Base-by-base conservation (phyloP, 2,888 invertebrate species). In the Brenthis ino region DNA sequence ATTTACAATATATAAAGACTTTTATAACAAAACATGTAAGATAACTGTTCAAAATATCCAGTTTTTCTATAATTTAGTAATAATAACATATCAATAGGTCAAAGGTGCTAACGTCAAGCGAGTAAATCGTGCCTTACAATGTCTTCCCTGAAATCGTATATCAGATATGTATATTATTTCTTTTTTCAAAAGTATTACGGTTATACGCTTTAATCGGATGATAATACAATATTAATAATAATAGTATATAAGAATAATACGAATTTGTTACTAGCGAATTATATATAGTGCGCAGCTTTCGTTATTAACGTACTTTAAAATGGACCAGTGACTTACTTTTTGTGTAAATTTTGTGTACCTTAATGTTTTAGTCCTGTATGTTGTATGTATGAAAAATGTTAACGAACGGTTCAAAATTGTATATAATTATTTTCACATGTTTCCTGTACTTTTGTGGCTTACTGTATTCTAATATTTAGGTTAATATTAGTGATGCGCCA, bases 151-250 rank as follows among this genome's bases (percentile, higher is more conserved):
- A 43, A 43, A 68, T 64, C 57, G 57, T 60, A 57, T 68, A 67
- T 60, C 77, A 50, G 20, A 67, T 63, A 14, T 48, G 47, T 58
- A 58, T 16, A 47, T 28, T 28, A 28, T 47, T 20, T 48, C 56
- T 55, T 67, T 55, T 85, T 80, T 77, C 79, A 79, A 84, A 88
- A 89, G 89, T 91, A 91, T 91, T 89, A 91, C 85, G 89, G 89
- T 89, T 88, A 79, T 85, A 89, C 85, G 91, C 91, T 91, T 91
- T 91, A 91, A 88, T 87, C 83, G 81, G 82, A 86, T 81, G 78
- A 81, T 85, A 81, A 84, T 84, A 82, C 77, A 76, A 72, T 43
- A 28, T 4, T 28, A 43, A 43, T 75, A 76, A 72, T 72, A 75
- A 72, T 72, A 71, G 69, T 67, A 24, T 48, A 68, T 73, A 71